Evolutionary conservation across 2,113 vertebrate genomes (phyloP).

Genomic region (Hoplias malabaricus): DNA sequence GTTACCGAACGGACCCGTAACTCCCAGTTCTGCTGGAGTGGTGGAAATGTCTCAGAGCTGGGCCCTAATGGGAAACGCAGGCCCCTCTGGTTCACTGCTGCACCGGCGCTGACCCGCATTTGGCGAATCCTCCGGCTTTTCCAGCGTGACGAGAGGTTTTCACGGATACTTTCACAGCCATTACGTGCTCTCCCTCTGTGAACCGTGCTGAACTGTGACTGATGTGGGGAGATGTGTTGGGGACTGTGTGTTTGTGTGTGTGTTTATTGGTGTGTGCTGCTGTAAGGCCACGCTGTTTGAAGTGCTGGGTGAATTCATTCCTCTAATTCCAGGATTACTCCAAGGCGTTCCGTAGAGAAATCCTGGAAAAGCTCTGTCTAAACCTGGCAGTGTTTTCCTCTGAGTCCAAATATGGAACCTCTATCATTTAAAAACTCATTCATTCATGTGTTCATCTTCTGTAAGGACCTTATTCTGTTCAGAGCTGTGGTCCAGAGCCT

Average conservation of each 20-base stretch:
- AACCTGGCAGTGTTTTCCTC: no score
- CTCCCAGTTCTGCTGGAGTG: not conserved
- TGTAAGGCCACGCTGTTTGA: no score
- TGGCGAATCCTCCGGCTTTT: constrained; percentile 48
- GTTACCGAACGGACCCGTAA: not conserved
- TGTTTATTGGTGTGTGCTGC: not conserved
- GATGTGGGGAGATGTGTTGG: not conserved
- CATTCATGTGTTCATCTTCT: no score
- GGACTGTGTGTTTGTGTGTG: not conserved
- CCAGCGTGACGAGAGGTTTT: constrained; percentile 69
- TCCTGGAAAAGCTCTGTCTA: no score
- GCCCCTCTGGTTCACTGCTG: not conserved
- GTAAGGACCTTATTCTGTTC: no score
- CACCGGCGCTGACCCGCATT: not conserved
- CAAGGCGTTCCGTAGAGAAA: no score
- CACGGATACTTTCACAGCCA: constrained; percentile 65
- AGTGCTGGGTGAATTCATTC: no score
- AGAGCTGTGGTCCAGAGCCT: no score
- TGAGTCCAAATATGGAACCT: no score
- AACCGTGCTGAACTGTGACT: not conserved
- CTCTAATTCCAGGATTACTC: no score
- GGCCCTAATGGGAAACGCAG: constrained; percentile 30
- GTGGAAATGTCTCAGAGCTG: constrained; percentile 50
- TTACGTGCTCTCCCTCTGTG: constrained; percentile 43
- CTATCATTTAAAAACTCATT: no score